Percentiles rank a stretch among this genome's conserved stretches.
Evolutionary conservation across 2,797 vertebrate species (phyloP).

Genomic region (Amazonetta brasiliensis): DNA sequence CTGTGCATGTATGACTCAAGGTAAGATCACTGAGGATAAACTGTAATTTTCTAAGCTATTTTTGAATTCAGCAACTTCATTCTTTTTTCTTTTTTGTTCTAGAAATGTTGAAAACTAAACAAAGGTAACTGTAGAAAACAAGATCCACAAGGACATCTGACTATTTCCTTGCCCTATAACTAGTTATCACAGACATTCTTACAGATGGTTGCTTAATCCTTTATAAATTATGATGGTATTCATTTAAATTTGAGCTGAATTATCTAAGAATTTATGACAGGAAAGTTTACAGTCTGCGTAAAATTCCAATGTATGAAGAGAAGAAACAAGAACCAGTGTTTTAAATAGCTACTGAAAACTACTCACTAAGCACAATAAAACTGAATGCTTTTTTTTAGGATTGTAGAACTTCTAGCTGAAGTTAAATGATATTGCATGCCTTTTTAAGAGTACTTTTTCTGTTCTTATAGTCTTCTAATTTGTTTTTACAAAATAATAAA

Average conservation of each 20-base stretch:
- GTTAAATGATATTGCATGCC: background rate
- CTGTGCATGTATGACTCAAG: background rate
- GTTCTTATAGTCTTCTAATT: background rate
- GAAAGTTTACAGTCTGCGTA: background rate
- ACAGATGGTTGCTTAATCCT: constrained; percentile 29
- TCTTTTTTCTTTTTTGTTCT: background rate
- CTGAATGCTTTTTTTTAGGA: background rate
- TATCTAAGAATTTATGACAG: constrained; percentile 11
- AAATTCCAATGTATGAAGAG: background rate
- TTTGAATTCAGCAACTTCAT: background rate
- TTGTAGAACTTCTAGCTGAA: background rate
- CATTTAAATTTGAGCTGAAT: constrained; percentile 28
- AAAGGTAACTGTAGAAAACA: background rate
- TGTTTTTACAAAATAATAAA: background rate
- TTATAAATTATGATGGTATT: constrained; percentile 27
- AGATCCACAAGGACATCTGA: background rate
- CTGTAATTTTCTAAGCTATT: background rate
- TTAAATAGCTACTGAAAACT: background rate
- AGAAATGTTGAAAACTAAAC: background rate
- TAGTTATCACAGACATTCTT: background rate
- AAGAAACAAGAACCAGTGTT: background rate
- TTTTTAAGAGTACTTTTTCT: constrained; percentile 11
- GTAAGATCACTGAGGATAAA: background rate
- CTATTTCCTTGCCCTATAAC: constrained; percentile 9
- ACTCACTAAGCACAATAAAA: background rate